Conservation (phyloP, 2,113 vertebrate genomes). For the Monarcha castaneiventris region DNA sequence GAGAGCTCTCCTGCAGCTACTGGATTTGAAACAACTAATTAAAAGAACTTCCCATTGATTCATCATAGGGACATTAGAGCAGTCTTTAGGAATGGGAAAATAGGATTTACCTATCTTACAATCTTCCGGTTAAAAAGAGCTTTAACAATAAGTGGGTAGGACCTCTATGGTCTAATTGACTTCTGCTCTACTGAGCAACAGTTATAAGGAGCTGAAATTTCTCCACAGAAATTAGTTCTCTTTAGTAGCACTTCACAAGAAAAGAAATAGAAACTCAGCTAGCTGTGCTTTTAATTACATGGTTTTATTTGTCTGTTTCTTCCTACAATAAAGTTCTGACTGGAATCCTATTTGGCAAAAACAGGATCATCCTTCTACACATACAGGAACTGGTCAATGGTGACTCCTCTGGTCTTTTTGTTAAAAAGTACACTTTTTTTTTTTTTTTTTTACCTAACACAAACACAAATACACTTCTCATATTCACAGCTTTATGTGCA, state of each 20-base stretch:
- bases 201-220: not conserved
- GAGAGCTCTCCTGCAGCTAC: slow-evolving; percentile 14
- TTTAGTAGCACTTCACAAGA: not conserved
- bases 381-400: not conserved
- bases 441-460: too few species aligned
- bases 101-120: not conserved
- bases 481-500: not conserved
- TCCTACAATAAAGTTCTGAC: not conserved
- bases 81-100: not conserved
- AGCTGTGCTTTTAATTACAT: not conserved
- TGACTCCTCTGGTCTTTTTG: not conserved
- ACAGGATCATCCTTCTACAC: not conserved
- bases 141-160: not conserved
- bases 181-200: not conserved
- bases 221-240: not conserved
- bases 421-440: not conserved
- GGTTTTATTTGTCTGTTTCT: not conserved
- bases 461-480: not conserved
- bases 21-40: slow-evolving; percentile 20
- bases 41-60: slow-evolving; percentile 27
- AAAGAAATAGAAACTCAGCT: not conserved
- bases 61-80: not conserved
- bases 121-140: not conserved
- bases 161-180: not conserved
- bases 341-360: not conserved